phyloP scores from a whole-genome alignment of 2,888 invertebrate species.

The Polymixis lichenea region DNA sequence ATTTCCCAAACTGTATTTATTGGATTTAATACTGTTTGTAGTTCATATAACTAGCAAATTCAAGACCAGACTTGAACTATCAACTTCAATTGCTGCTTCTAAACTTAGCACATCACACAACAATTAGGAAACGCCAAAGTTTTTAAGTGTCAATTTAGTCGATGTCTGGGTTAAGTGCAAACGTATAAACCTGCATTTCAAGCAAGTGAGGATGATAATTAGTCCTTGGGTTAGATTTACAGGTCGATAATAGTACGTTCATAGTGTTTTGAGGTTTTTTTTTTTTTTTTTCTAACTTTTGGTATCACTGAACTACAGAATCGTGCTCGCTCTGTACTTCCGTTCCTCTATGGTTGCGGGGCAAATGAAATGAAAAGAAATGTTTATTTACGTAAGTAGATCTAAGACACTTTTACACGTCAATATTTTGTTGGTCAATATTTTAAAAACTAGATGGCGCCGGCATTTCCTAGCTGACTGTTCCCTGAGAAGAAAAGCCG shows the following conservation, averaged over 20 bases:
- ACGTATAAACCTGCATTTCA: constrained; percentile 1
- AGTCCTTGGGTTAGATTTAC: not conserved
- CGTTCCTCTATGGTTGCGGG: not conserved
- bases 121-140: constrained; percentile 7
- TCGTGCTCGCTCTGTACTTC: not conserved
- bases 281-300: too few relatives aligned
- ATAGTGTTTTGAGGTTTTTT: too few relatives aligned
- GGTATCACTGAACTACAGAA: not conserved
- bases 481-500: too few relatives aligned
- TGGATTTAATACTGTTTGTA: not conserved
- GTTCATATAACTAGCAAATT: not conserved
- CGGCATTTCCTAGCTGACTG: too few relatives aligned
- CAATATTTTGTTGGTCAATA: too few relatives aligned
- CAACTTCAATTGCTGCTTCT: not conserved
- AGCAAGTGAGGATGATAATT: not conserved
- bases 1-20: not conserved
- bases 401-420: too few relatives aligned
- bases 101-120: constrained; percentile 12
- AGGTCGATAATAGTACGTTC: too few relatives aligned
- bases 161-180: constrained; percentile 5
- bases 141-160: constrained; percentile 13
- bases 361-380: too few relatives aligned
- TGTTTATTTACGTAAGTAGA: too few relatives aligned
- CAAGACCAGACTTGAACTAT: not conserved
- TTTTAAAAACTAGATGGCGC: too few relatives aligned